Base-by-base conservation (phyloP, 35 echinoderm and acorn worm genomes). In the Lytechinus variegatus region DNA sequence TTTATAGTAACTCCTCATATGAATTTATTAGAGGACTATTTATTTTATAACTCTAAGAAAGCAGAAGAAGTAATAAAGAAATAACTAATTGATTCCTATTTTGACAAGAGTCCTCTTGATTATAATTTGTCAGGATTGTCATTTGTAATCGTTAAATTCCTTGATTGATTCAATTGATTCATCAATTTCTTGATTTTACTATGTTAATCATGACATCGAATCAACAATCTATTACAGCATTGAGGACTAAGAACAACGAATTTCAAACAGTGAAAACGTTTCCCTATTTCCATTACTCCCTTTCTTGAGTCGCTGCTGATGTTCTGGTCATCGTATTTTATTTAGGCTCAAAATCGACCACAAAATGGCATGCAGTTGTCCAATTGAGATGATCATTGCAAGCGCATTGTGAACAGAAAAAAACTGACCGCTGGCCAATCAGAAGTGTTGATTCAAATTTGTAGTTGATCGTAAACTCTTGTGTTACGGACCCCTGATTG, bases 251-350 rank as follows among this genome's bases (percentile, higher is more conserved):
- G 19, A 7, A 21, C 6, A 71, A 21, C 61, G 3, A 79, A 3
- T 4, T 79, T 16, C 21, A 79, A 58, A 24, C 6, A 79, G 66
- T 79, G 66, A 21, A 79, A 79, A 1, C 19, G 4, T 71, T 66
- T n/a, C 66, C 66, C 21, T 58, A 58, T 24, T n/a, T 24, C 66
- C 66, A 24, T 79, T 79, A 19, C 21, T 79, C 66, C 6, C 66
- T n/a, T 79, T 79, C 66, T 79, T 79, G 66, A 79, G 66, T 24
- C 66, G 19, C 19, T 90, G 29, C 88, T 28, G 88, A 90, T 90
- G 28, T 52, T 44, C 28, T 1, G 33, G 33, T 44, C 33, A 44
- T 44, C 33, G 33, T 44, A 2, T 44, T 44, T 44, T 44, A 44
- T 44, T 44, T 44, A 44, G 33, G 33, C 0, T 44, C 2, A 44